A percentile compares a stretch with the other conserved stretches of the same genome.
phyloP scores from a whole-genome alignment of 2,888 invertebrate species.

The Dorcus hopei region DNA sequence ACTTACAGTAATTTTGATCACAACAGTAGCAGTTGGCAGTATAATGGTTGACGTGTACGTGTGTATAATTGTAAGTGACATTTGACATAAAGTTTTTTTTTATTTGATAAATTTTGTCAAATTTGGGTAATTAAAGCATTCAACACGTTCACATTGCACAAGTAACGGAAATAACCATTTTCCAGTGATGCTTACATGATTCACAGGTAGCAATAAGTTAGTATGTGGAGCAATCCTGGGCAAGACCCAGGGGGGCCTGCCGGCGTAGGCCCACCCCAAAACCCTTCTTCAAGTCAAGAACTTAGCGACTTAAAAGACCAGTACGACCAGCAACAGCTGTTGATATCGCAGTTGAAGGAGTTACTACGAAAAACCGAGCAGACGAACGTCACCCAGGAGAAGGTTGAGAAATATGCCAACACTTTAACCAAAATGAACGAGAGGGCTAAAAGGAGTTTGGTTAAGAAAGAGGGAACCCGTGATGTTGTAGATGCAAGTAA shows the following conservation, averaged over 20 bases:
- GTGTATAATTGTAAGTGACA: slow-evolving; percentile 12
- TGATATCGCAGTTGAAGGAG: slow-evolving; percentile 49
- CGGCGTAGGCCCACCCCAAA: slow-evolving; percentile 7
- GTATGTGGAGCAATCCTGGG: slow-evolving; percentile 43
- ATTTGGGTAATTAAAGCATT: slow-evolving; percentile 3
- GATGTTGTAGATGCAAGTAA: slow-evolving; percentile 18
- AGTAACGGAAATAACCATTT: background rate
- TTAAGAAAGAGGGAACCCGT: slow-evolving; percentile 30
- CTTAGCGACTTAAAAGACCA: slow-evolving; percentile 44
- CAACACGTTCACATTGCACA: background rate
- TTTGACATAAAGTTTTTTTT: slow-evolving; percentile 1
- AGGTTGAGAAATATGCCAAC: slow-evolving; percentile 48
- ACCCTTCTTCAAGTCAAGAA: slow-evolving; percentile 28
- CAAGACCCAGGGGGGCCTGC: slow-evolving; percentile 27
- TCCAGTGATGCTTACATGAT: too few species aligned
- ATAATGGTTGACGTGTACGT: background rate
- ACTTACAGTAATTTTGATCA: too few species aligned
- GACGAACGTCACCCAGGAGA: slow-evolving; percentile 43
- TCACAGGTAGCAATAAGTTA: slow-evolving; percentile 10
- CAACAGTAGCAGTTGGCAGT: too few species aligned
- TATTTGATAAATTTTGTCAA: slow-evolving; percentile 2
- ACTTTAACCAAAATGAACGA: slow-evolving; percentile 45
- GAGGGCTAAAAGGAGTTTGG: slow-evolving; percentile 38
- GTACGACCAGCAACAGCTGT: slow-evolving; percentile 45
- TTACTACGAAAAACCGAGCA: slow-evolving; percentile 48